Base-by-base conservation (phyloP, 2,888 invertebrate species). In the Ophonus ardosiacus region DNA sequence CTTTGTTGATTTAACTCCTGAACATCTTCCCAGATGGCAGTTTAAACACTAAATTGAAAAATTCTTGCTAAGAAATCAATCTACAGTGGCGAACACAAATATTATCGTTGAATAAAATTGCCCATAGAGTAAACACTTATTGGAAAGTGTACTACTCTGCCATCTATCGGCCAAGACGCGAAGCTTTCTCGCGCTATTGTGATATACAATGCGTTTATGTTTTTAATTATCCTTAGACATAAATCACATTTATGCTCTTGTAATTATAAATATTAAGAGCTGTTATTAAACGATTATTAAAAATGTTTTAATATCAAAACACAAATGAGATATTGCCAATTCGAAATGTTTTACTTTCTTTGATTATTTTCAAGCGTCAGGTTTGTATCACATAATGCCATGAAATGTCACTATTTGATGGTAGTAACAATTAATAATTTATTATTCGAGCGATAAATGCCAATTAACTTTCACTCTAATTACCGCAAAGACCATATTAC, bases 181-280 rank as follows among this genome's bases (percentile, higher is more conserved):
- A 74, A 43, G n/a, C 71, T 63, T 63, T 63, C 63, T 43, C 71
- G 68, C 10, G 68, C 31, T 74, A 74, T 43, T 21, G 63, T 65
- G 38, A 59, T 31, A 78, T 31, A 74, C 71, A 43, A 40, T 43
- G 51, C 56, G 56, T 81, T 81, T 63, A 63, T 81, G 81, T 81
- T 78, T 78, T 78, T 81, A 81, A 81, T 81, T 81, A 81, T 81
- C 65, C 63, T 63, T 18, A 63, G 18, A 65, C 81, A 81, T 81
- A 81, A 81, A 81, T 81, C 81, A 81, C 21, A 81, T 81, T 81
- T 81, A 81, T 81, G 65, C 65, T 61, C 65, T 81, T 65, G 43
- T 81, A 81, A 81, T 81, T 81, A 81, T 65, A 81, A 81, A 81
- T 65, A 51, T 81, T 81, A 81, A 81, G 65, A 43, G 81, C 81